A percentile compares a stretch with the other conserved stretches of the same genome.
These are phyloP conservation scores for Chrysolina americana DNA, from an alignment of 2,888 invertebrate species.

Conservation along the genomic window DNA sequence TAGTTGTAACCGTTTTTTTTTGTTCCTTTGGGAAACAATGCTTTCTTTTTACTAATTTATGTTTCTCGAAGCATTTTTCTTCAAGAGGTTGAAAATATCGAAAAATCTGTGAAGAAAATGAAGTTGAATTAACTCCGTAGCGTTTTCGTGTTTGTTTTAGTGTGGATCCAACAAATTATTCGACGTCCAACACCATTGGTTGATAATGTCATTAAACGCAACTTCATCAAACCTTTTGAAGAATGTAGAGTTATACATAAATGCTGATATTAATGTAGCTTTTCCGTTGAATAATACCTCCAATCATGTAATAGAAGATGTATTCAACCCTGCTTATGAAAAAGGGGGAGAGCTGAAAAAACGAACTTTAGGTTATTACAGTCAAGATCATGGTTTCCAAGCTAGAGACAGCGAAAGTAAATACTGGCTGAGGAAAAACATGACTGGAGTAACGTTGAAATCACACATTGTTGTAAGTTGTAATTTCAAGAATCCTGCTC, in stretches of 20 bases:
- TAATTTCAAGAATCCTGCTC: slow-evolving; percentile 10
- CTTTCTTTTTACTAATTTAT: too few species aligned
- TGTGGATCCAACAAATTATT: slow-evolving; percentile 53
- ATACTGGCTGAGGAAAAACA: slow-evolving; percentile 59
- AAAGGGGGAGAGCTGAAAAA: slow-evolving; percentile 54
- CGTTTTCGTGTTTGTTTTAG: slow-evolving; percentile 46
- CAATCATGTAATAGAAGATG: slow-evolving; percentile 49
- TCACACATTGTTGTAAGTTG: slow-evolving; percentile 57
- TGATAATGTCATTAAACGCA: slow-evolving; percentile 48
- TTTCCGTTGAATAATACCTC: slow-evolving; percentile 34
- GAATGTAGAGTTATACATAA: slow-evolving; percentile 53
- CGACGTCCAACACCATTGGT: slow-evolving; percentile 57
- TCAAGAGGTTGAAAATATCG: too few species aligned
- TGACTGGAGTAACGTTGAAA: slow-evolving; percentile 59
- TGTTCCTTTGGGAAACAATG: too few species aligned
- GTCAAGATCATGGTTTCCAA: slow-evolving; percentile 45
- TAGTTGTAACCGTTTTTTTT: too few species aligned
- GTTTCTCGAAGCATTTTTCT: too few species aligned
- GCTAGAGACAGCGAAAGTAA: slow-evolving; percentile 42
- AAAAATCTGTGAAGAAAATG: too few species aligned
- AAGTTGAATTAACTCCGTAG: not conserved
- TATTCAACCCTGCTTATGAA: slow-evolving; percentile 57
- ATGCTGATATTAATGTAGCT: slow-evolving; percentile 56
- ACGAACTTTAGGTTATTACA: slow-evolving; percentile 51
- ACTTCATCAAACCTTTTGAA: slow-evolving; percentile 49